Evolutionary conservation across 1,140 invertebrate genomes (phyloP), one percentile per base, ranked within the genome.

Genomic region (Microplitis demolitor): DNA sequence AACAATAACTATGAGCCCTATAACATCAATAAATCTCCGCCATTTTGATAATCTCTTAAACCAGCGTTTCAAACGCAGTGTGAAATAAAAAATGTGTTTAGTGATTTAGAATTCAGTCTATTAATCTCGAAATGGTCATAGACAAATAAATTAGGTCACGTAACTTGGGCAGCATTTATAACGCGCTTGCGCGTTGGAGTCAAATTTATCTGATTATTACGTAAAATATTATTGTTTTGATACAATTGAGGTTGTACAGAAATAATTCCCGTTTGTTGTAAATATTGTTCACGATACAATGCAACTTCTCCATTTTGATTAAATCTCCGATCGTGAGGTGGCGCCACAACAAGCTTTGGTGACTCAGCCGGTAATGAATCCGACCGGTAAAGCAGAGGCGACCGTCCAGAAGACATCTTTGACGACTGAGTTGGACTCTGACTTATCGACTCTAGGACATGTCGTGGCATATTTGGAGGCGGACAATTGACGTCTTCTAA

Each of bases 401-500:
- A 81, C 82, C 54, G 24, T 2, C 24, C 24, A 24, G 24, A 24
- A 24, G 24, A 24, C 24, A 24, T 24, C 24, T 83, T 85, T 16
- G 82, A 33, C 37, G 78, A 85, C 69, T 85, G 84, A 0, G 85
- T 87, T 1, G 85, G 85, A 62, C 85, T 86, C 61, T 87, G 85
- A 0, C 81, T 83, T 63, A 87, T 87, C 0, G 85, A 82, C 67
- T 87, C 85, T 16, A 87, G 76, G 0, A 85, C 82, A 76, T 87
- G 85, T 0, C 84, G 76, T 0, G 84, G 84, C 83, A 86, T 85
- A 50, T 78, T 83, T 1, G 84, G 80, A 60, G 85, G 84, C 0
- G 78, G 80, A 50, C 74, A 77, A 4, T 79, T 71, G 11, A 45
- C 72, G 24, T 85, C 83, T 24, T 86, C 78, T 0, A 87, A 78